Percentiles rank a stretch among this genome's conserved stretches.
Evolutionary conservation across 1,140 invertebrate genomes (phyloP).

Genomic region (Drosophila nasuta): DNA sequence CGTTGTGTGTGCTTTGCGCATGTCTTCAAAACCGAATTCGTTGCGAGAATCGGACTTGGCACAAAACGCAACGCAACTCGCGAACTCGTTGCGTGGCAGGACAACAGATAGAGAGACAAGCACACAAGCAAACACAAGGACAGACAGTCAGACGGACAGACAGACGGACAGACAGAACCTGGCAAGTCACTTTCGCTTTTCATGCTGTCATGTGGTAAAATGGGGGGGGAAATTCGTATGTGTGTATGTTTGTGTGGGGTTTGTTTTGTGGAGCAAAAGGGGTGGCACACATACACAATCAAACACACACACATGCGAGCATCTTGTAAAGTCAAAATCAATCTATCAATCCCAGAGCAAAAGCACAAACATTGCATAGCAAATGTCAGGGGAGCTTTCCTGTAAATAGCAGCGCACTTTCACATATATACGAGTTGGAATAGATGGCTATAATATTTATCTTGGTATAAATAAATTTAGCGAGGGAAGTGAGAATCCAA

Average conservation of each 20-base stretch:
- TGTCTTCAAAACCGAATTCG: conserved; percentile 21
- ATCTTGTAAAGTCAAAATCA: conserved; percentile 66
- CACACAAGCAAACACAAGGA: background rate
- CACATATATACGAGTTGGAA: background rate
- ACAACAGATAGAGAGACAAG: conserved; percentile 37
- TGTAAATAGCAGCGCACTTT: conserved; percentile 2
- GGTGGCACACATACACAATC: conserved; percentile 31
- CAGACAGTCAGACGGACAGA: conserved; percentile 8
- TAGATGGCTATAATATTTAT: conserved; percentile 11
- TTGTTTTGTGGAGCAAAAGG: conserved; percentile 36
- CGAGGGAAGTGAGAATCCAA: too few relatives aligned
- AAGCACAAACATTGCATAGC: conserved; percentile 44
- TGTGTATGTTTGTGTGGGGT: conserved; percentile 3
- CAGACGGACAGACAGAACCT: conserved; percentile 14
- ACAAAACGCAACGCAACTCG: conserved; percentile 27
- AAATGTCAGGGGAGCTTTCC: conserved; percentile 27
- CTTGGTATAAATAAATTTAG: background rate
- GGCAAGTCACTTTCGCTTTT: conserved; percentile 73
- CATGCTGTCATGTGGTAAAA: conserved; percentile 37
- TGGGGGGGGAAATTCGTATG: background rate
- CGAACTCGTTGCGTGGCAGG: conserved; percentile 36
- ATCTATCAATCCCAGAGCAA: conserved; percentile 64
- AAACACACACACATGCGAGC: conserved; percentile 36
- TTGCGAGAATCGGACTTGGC: conserved; percentile 22
- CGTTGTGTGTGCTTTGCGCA: conserved; percentile 38